A percentile compares a stretch with the other conserved stretches of the same genome.
phyloP scores from a whole-genome alignment of 92 coral and sea anemone genomes.

The Palythoa grandiflora region DNA sequence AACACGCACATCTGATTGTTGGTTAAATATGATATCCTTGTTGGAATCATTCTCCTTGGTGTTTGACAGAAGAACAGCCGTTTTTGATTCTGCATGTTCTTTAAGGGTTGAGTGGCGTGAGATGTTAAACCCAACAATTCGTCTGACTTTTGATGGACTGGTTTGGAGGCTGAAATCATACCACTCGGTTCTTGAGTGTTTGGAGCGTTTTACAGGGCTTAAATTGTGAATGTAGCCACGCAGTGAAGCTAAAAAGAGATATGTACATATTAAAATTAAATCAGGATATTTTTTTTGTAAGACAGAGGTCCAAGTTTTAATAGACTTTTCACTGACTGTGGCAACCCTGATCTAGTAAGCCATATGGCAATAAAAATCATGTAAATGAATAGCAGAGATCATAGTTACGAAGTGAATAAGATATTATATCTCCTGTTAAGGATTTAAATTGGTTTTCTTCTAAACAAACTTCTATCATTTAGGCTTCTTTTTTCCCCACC shows the following conservation, averaged over 20 bases:
- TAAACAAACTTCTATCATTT: not conserved
- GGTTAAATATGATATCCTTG: conserved; percentile 61
- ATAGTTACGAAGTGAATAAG: not conserved
- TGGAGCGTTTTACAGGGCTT: conserved; percentile 60
- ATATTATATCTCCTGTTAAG: not conserved
- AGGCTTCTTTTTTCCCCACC: not conserved
- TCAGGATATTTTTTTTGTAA: conserved; percentile 34
- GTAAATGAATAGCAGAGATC: conserved; percentile 23
- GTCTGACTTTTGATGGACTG: conserved; percentile 64
- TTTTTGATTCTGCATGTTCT: conserved; percentile 63
- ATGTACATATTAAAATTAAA: conserved; percentile 38
- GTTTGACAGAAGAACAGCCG: conserved; percentile 63
- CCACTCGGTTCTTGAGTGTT: conserved; percentile 43
- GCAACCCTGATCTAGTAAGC: not conserved
- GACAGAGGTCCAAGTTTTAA: conserved; percentile 17
- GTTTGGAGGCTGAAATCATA: conserved; percentile 71
- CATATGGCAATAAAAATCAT: not conserved
- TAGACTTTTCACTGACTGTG: not conserved
- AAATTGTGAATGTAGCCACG: conserved; percentile 58
- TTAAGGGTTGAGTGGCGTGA: conserved; percentile 52
- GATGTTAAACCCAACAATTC: conserved; percentile 65
- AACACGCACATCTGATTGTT: conserved; percentile 58
- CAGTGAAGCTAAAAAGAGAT: conserved; percentile 46
- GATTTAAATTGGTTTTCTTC: not conserved
- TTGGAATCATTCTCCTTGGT: conserved; percentile 45